phyloP scores from a whole-genome alignment of 2,797 vertebrate species.

The Epinephelus awoara region DNA sequence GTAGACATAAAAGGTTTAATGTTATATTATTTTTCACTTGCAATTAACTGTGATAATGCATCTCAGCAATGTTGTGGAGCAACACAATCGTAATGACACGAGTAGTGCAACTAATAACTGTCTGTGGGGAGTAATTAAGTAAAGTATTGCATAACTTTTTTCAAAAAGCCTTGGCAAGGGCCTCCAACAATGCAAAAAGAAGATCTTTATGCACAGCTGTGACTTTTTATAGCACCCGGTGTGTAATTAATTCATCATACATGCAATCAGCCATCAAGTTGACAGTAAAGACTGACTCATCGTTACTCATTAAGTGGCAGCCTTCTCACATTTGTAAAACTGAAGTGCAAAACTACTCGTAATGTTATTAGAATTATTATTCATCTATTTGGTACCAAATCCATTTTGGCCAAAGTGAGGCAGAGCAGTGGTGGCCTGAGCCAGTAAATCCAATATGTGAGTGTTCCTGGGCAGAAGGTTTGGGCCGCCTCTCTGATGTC shows the following conservation, averaged over 20 bases:
- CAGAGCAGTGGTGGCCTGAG: not conserved
- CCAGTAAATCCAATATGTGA: conserved; percentile 8
- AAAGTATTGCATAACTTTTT: too few relatives aligned
- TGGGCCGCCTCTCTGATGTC: conserved; percentile 22
- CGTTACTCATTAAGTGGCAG: conserved; percentile 3
- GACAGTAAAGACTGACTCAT: conserved; percentile 2
- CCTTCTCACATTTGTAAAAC: conserved; percentile 5
- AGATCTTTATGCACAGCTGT: not conserved
- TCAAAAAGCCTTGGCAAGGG: too few relatives aligned
- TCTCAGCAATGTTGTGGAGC: too few relatives aligned
- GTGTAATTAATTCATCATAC: conserved; percentile 24
- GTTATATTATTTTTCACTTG: too few relatives aligned
- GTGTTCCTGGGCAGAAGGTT: conserved; percentile 25
- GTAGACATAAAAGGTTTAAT: too few relatives aligned
- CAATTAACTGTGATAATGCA: too few relatives aligned
- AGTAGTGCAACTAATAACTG: too few relatives aligned
- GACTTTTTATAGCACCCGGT: not conserved
- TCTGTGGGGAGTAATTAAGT: too few relatives aligned
- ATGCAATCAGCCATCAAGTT: conserved; percentile 11
- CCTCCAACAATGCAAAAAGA: not conserved
- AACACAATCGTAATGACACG: too few relatives aligned
- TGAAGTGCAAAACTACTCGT: not conserved
- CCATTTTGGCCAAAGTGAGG: not conserved
- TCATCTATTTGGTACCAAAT: not conserved
- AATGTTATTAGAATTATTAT: not conserved